Conservation (phyloP, 2,888 invertebrate species). For the Eupeodes latifasciatus region DNA sequence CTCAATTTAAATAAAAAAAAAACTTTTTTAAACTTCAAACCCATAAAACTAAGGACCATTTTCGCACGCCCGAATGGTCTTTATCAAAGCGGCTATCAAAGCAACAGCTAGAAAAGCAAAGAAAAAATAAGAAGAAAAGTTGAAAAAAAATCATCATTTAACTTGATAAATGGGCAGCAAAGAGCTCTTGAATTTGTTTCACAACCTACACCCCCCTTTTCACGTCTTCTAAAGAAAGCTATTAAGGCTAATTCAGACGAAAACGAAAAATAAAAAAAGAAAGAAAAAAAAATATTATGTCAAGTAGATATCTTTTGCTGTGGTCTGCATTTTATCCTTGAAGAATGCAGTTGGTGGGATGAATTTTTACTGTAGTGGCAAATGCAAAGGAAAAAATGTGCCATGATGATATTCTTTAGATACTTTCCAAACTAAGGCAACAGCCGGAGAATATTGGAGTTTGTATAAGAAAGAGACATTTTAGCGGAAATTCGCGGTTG, state of each 20-base stretch:
- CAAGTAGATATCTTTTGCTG: slow-evolving; percentile 61
- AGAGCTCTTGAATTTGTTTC: slow-evolving; percentile 66
- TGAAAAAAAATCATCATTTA: slow-evolving; percentile 53
- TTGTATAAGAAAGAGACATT: slow-evolving; percentile 20
- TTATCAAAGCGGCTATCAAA: slow-evolving; percentile 45
- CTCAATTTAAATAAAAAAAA: neutral
- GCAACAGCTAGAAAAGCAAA: slow-evolving; percentile 55
- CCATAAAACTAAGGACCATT: slow-evolving; percentile 19
- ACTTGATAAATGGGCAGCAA: slow-evolving; percentile 71
- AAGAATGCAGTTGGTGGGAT: slow-evolving; percentile 56
- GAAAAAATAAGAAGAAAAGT: slow-evolving; percentile 34
- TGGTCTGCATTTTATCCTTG: slow-evolving; percentile 66
- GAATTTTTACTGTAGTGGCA: slow-evolving; percentile 56
- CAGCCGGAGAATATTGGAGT: slow-evolving; percentile 57
- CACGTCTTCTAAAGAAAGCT: slow-evolving; percentile 32
- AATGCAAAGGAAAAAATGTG: slow-evolving; percentile 32
- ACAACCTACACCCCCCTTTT: neutral
- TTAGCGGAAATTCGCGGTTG: slow-evolving; percentile 29
- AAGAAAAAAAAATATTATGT: slow-evolving; percentile 40
- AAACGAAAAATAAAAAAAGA: neutral
- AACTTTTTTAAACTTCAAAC: slow-evolving; percentile 13
- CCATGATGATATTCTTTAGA: slow-evolving; percentile 48
- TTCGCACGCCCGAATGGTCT: slow-evolving; percentile 28
- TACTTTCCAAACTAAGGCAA: slow-evolving; percentile 49
- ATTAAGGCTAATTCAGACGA: slow-evolving; percentile 73